A percentile compares a stretch with the other conserved stretches of the same genome.
These are phyloP conservation scores for Cyphomyrmex costatus DNA, from an alignment of 1,140 invertebrate genomes.

Conservation along the genomic window DNA sequence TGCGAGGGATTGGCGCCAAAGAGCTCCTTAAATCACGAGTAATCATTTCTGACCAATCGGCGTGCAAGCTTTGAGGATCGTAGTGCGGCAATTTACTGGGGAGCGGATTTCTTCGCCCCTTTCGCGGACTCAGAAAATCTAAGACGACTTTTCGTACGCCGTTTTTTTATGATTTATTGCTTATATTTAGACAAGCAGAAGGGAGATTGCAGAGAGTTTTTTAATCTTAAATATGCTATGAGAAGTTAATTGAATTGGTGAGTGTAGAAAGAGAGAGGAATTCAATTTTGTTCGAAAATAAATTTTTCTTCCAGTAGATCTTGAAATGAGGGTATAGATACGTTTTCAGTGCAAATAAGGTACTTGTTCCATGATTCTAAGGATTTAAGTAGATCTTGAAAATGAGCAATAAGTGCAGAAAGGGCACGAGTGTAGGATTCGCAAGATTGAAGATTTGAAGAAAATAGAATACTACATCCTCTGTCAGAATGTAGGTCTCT, in stretches of 20 bases:
- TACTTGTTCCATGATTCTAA: too few relatives aligned
- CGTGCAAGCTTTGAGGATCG: slow-evolving; percentile 72
- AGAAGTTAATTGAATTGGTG: not conserved
- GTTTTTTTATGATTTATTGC: not conserved
- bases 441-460: too few relatives aligned
- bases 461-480: too few relatives aligned
- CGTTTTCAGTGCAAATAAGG: too few relatives aligned
- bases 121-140: slow-evolving; percentile 26
- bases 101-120: slow-evolving; percentile 38
- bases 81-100: slow-evolving; percentile 68
- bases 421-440: too few relatives aligned
- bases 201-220: not conserved
- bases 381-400: too few relatives aligned
- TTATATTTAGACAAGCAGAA: not conserved
- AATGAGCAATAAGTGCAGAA: too few relatives aligned
- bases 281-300: too few relatives aligned
- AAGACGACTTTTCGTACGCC: not conserved
- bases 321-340: too few relatives aligned
- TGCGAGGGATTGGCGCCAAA: slow-evolving; percentile 69
- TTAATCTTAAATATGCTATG: not conserved
- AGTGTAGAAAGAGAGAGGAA: too few relatives aligned
- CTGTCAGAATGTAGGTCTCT: too few relatives aligned
- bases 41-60: slow-evolving; percentile 84
- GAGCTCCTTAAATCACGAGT: slow-evolving; percentile 84
- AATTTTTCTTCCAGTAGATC: too few relatives aligned